These are phyloP conservation scores for Pelobates fuscus DNA, from an alignment of 2,113 vertebrate genomes.

Conservation along the genomic window DNA sequence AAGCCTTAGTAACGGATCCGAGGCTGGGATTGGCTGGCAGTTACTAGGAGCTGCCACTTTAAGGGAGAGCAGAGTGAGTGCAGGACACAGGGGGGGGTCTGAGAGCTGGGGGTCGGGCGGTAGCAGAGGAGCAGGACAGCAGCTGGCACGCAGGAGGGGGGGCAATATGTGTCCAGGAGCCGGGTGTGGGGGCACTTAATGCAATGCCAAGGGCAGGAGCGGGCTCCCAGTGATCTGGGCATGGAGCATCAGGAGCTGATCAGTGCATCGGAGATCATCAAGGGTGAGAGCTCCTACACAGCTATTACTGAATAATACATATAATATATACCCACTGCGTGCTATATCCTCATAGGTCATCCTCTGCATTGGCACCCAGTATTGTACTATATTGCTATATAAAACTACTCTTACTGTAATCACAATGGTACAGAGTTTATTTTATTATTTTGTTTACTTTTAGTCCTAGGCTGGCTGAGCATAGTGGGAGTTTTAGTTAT, in stretches of 20 bases:
- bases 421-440: too few species aligned
- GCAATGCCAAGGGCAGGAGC: slow-evolving; percentile 6
- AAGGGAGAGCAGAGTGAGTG: slow-evolving; percentile 13
- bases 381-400: too few species aligned
- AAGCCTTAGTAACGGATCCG: slow-evolving; percentile 41
- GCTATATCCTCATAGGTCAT: too few species aligned
- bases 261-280: slow-evolving; percentile 44
- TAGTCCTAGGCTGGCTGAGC: too few species aligned
- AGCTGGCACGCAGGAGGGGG: too few species aligned
- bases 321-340: too few species aligned
- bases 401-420: too few species aligned
- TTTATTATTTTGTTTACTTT: too few species aligned
- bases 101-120: slow-evolving; percentile 1
- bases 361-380: too few species aligned
- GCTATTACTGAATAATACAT: too few species aligned
- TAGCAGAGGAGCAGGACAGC: background rate
- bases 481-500: too few species aligned
- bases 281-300: slow-evolving; percentile 21
- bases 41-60: slow-evolving; percentile 41
- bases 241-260: slow-evolving; percentile 48
- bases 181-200: background rate
- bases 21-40: slow-evolving; percentile 14
- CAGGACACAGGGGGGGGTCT: background rate
- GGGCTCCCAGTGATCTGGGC: slow-evolving; percentile 25
- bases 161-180: background rate